Percentiles rank a stretch among this genome's conserved stretches.
phyloP scores from a whole-genome alignment of 2,888 invertebrate species.

The Pterostichus madidus region DNA sequence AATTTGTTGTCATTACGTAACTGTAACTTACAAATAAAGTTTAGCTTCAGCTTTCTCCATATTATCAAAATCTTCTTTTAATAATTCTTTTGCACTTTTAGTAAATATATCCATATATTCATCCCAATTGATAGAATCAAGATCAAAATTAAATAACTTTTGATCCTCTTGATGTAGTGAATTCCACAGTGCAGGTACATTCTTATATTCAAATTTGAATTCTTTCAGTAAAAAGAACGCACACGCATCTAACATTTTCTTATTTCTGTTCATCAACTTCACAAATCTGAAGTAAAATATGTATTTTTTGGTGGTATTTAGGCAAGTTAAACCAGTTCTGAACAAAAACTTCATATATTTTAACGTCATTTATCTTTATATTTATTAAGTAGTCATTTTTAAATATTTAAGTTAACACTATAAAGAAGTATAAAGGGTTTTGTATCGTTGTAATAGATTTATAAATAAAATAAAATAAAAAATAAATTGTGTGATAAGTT shows the following conservation, averaged over 20 bases:
- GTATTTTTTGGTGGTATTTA: no score
- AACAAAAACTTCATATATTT: no score
- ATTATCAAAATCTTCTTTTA: conserved; percentile 23
- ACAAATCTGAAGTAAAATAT: no score
- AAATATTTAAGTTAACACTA: no score
- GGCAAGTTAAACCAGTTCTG: no score
- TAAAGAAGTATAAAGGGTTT: no score
- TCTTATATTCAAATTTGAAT: conserved; percentile 14
- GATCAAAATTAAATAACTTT: conserved; percentile 13
- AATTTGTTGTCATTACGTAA: no score
- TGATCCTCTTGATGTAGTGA: background rate
- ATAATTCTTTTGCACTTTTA: background rate
- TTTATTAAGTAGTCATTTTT: no score
- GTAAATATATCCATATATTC: conserved; percentile 3
- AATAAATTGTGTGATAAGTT: no score
- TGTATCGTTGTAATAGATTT: no score
- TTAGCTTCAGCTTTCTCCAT: background rate
- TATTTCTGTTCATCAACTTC: background rate
- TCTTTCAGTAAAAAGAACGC: background rate
- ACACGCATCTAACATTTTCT: background rate
- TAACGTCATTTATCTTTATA: no score
- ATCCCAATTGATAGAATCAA: conserved; percentile 2
- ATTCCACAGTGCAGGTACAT: conserved; percentile 27
- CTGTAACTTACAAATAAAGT: background rate
- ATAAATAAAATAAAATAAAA: no score